A percentile compares a stretch with the other conserved stretches of the same genome.
Evolutionary conservation across 2,113 vertebrate species (phyloP).

Genomic region (Acrocephalus arundinaceus): DNA sequence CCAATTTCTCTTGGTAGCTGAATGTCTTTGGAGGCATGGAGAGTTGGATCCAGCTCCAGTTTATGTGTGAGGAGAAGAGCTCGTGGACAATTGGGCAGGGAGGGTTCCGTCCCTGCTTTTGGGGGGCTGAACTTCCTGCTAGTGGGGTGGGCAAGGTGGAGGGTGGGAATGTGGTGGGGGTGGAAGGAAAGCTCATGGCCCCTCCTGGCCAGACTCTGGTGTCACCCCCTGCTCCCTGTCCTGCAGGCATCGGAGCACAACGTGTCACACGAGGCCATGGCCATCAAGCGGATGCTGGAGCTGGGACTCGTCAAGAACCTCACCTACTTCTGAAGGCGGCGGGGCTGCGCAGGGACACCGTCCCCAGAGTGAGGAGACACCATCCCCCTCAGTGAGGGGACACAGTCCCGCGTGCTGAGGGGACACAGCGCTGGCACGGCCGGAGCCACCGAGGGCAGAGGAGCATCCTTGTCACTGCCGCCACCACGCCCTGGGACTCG

Average conservation of each 20-base stretch:
- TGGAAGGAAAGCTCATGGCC: accelerated
- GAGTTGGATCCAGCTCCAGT: background rate
- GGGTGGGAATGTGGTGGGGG: background rate
- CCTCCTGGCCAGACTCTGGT: accelerated
- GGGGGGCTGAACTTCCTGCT: accelerated
- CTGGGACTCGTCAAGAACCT: constrained; percentile 77
- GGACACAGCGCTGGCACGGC: background rate
- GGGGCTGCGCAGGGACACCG: accelerated
- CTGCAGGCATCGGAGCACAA: constrained; percentile 74
- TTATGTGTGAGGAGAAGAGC: background rate
- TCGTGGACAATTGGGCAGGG: accelerated
- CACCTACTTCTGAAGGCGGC: constrained; percentile 71
- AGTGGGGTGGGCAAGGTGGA: background rate
- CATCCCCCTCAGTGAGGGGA: background rate
- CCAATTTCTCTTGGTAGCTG: background rate
- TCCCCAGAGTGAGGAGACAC: background rate
- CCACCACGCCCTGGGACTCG: background rate
- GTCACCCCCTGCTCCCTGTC: background rate
- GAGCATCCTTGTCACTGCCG: accelerated
- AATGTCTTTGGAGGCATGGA: background rate
- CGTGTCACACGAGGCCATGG: constrained; percentile 73
- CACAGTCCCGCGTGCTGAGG: background rate
- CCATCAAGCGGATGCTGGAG: constrained; percentile 79
- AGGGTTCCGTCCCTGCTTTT: accelerated
- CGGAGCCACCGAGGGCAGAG: background rate